These are phyloP conservation scores for Chionis minor DNA, from an alignment of 2,113 vertebrate species.

Conservation along the genomic window DNA sequence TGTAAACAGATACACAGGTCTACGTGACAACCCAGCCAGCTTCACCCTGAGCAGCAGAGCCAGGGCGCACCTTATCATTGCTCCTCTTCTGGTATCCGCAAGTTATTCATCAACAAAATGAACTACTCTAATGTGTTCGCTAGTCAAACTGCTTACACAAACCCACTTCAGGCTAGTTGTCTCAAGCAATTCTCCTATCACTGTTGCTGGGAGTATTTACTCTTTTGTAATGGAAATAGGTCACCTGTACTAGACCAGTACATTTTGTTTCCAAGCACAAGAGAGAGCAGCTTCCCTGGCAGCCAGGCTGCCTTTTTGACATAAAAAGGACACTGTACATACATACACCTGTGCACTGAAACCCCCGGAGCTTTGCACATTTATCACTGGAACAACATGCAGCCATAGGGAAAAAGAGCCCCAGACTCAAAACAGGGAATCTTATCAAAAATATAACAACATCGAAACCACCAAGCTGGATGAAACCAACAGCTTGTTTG, in stretches of 20 bases:
- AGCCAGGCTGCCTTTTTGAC: not conserved
- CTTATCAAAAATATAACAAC: not conserved
- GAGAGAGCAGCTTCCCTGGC: not conserved
- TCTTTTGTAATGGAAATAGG: constrained; percentile 13
- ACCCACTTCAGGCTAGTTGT: not conserved
- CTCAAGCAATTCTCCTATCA: not conserved
- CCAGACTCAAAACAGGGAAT: not conserved
- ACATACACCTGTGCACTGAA: not conserved
- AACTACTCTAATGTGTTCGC: not conserved
- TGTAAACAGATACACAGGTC: not conserved
- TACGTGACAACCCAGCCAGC: not conserved
- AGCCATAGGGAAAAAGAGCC: not conserved
- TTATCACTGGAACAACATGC: not conserved
- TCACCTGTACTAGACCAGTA: not conserved
- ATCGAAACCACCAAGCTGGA: not conserved
- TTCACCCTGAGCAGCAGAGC: not conserved
- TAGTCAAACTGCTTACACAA: not conserved
- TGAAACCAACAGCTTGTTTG: not conserved
- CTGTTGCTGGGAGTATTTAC: not conserved
- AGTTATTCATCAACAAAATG: not conserved
- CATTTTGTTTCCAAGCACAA: not conserved
- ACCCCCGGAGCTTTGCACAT: not conserved
- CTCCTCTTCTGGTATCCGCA: not conserved
- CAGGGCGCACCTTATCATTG: not conserved
- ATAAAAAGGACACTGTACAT: not conserved